Evolutionary conservation across 1,140 invertebrate species (phyloP).

Genomic region (Macrotrachela quadricornifera): DNA sequence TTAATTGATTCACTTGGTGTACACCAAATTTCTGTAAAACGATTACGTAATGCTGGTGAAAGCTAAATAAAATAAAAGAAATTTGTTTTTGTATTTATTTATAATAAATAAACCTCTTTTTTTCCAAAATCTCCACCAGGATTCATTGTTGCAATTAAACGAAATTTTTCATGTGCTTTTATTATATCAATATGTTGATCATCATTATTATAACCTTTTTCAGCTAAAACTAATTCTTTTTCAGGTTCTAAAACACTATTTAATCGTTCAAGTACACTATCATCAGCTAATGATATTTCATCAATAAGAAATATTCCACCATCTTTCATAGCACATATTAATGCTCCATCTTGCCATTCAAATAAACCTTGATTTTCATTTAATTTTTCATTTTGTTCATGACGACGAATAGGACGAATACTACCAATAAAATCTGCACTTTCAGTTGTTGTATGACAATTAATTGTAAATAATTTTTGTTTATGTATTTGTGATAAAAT

Average conservation of each 20-base stretch:
- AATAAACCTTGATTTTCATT: slow-evolving; percentile 44
- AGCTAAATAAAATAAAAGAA: slow-evolving; percentile 28
- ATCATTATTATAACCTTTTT: slow-evolving; percentile 37
- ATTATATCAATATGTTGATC: slow-evolving; percentile 17
- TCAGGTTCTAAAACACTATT: slow-evolving; percentile 91
- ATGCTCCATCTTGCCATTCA: slow-evolving; percentile 89
- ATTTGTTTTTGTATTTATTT: too few species aligned
- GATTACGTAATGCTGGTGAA: slow-evolving; percentile 82
- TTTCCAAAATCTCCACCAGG: slow-evolving; percentile 98
- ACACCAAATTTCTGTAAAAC: slow-evolving; percentile 98
- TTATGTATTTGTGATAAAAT: slow-evolving; percentile 46
- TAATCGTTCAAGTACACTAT: slow-evolving; percentile 85
- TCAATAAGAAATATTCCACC: slow-evolving; percentile 79
- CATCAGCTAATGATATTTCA: slow-evolving; percentile 95
- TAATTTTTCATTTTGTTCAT: slow-evolving; percentile 14
- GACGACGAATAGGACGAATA: slow-evolving; percentile 60
- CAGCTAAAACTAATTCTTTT: slow-evolving; percentile 63
- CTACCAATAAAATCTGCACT: slow-evolving; percentile 90
- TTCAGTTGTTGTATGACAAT: slow-evolving; percentile 97
- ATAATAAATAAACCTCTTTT: slow-evolving; percentile 44
- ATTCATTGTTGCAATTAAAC: slow-evolving; percentile 96
- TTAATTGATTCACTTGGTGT: slow-evolving; percentile 38
- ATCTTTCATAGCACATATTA: slow-evolving; percentile 66
- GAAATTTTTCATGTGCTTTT: slow-evolving; percentile 52
- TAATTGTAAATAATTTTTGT: slow-evolving; percentile 52